Base-by-base conservation (phyloP, 2,797 vertebrate genomes). In the Notolabrus celidotus region DNA sequence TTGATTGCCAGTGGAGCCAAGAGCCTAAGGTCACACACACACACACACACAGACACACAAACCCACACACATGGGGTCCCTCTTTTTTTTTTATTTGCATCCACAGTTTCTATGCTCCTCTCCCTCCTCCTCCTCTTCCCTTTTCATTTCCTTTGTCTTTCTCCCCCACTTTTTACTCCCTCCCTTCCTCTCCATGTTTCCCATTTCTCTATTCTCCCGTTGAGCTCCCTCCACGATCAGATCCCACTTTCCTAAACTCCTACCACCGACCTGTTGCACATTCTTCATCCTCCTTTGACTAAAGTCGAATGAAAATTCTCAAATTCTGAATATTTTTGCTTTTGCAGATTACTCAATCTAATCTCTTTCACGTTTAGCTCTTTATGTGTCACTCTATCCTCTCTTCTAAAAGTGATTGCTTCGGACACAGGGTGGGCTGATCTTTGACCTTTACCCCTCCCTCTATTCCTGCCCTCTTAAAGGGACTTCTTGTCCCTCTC, bases 401-500 rank as follows among this genome's bases (percentile, higher is more conserved):
- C 51, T 42, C 25, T 8, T 22, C 23, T 16, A 72, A 46, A 53
- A 17, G 22, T 50, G 74, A 65, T 64, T 27, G 20, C 56, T 38
- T 70, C 5, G 56, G 65, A 84, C 67, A 75, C 74, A 70, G 56
- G 27, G 6, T 33, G 62, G 51, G 53, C 23, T 81, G 74, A 85
- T 66, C 83, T 85, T 34, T 84, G 81, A 86, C 75, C 79, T 68
- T 45, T 7, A 46, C 49, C 67, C 73, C 74, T 69, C 69, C 71
- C 38, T 52, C 46, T 17, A 63, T 36, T 57, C 22, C 19, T 46
- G 45, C 42, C 56, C 47, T 65, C 15, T 72, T 54, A 33, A 5
- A 29, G 20, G 22, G 49, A 45, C 25, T 49, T 8, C 0, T 23
- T 58, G 69, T 66, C 9, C 29, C 29, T 67, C 47, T 61, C 6